These are phyloP conservation scores for Tetropium fuscum DNA, from an alignment of 2,888 invertebrate species.

Conservation along the genomic window DNA sequence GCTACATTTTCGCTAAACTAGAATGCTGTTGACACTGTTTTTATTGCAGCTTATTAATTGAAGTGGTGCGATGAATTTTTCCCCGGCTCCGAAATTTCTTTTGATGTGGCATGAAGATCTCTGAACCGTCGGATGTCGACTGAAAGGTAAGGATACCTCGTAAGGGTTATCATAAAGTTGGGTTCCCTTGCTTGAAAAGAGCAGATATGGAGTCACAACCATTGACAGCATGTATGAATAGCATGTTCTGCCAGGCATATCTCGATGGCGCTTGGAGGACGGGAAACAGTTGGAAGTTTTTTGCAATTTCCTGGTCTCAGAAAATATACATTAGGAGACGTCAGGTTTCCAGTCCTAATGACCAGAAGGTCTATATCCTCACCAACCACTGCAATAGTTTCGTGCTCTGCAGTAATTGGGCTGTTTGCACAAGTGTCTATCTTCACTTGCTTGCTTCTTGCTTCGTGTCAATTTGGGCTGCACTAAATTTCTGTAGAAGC, in stretches of 20 bases:
- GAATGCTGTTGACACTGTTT: neutral
- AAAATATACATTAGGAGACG: constrained; percentile 27
- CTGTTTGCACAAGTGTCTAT: neutral
- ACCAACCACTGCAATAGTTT: constrained; percentile 28
- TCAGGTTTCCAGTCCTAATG: constrained; percentile 35
- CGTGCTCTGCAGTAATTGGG: constrained; percentile 1
- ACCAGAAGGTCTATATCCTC: constrained; percentile 47
- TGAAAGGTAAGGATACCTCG: neutral
- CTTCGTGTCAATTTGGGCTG: too few relatives aligned
- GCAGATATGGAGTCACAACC: too few relatives aligned
- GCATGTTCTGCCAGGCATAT: constrained; percentile 17
- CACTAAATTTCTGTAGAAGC: neutral
- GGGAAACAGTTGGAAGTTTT: constrained; percentile 21
- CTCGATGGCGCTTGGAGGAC: constrained; percentile 25
- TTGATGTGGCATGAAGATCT: neutral
- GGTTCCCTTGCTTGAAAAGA: neutral
- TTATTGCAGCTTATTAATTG: neutral
- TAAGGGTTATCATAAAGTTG: neutral
- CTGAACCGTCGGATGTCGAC: neutral
- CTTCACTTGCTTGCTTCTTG: neutral
- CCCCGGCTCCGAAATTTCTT: neutral
- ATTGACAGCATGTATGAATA: neutral
- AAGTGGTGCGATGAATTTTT: neutral
- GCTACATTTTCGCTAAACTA: neutral
- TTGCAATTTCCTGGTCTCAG: constrained; percentile 34